phyloP scores from a whole-genome alignment of 2,797 vertebrate species.

The Falco naumanni region DNA sequence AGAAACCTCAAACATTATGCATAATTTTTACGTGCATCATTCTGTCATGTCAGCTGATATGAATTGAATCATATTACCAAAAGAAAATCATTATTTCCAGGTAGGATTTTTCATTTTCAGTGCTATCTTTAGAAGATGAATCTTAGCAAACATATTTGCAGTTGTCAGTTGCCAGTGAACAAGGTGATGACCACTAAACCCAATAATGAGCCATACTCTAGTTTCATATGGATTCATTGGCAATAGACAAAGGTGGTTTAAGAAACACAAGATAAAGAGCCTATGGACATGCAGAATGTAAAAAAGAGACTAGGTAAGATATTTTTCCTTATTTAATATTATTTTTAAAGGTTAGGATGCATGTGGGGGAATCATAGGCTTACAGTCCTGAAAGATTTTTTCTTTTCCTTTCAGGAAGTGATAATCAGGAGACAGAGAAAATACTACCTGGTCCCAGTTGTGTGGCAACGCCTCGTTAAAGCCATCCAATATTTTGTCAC shows the following conservation, averaged over 20 bases:
- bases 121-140: not conserved
- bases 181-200: not conserved
- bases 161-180: not conserved
- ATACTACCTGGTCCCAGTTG: accelerated
- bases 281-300: not conserved
- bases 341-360: not conserved
- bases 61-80: not conserved
- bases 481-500: not conserved
- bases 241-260: accelerated
- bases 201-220: accelerated
- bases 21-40: not conserved
- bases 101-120: not conserved
- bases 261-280: not conserved
- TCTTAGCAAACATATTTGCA: not conserved
- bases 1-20: not conserved
- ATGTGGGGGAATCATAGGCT: not conserved
- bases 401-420: not conserved
- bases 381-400: not conserved
- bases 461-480: not conserved
- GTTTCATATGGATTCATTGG: not conserved
- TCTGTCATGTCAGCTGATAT: not conserved
- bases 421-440: not conserved
- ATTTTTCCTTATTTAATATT: not conserved
- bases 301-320: not conserved
- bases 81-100: not conserved